Conservation (phyloP, 2,888 invertebrate genomes). For the Stratiomys singularior region DNA sequence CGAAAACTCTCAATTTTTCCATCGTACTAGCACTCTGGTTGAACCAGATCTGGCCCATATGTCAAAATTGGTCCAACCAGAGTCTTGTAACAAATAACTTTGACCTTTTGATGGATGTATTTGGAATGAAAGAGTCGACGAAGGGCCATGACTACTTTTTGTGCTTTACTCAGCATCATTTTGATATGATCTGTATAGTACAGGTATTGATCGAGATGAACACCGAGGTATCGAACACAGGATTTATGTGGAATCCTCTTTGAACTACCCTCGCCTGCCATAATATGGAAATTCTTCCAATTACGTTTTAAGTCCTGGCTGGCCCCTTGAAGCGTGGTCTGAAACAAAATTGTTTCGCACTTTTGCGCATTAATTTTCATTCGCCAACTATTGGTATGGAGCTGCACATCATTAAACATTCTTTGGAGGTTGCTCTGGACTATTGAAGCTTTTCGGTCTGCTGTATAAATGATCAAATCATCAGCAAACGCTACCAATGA, state of each 20-base stretch:
- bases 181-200: neutral
- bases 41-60: slow-evolving; percentile 27
- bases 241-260: neutral
- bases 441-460: neutral
- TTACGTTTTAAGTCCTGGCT: neutral
- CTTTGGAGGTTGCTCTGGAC: slow-evolving; percentile 1
- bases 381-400: neutral
- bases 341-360: slow-evolving; percentile 15
- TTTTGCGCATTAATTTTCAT: slow-evolving; percentile 15
- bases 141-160: neutral
- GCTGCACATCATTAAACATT: neutral
- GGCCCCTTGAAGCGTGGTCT: neutral
- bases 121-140: slow-evolving; percentile 15
- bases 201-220: slow-evolving; percentile 4
- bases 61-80: slow-evolving; percentile 4
- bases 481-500: slow-evolving; percentile 21
- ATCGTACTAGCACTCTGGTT: slow-evolving; percentile 27
- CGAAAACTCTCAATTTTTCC: slow-evolving; percentile 16
- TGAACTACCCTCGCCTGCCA: neutral
- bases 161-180: neutral
- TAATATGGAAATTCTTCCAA: slow-evolving; percentile 16
- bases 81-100: neutral
- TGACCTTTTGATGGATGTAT: neutral
- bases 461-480: slow-evolving; percentile 3
- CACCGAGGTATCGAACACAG: slow-evolving; percentile 22